Percentiles rank a stretch among this genome's conserved stretches.
Conservation (phyloP, 92 coral and sea anemone genomes). For the Zoanthus sociatus region DNA sequence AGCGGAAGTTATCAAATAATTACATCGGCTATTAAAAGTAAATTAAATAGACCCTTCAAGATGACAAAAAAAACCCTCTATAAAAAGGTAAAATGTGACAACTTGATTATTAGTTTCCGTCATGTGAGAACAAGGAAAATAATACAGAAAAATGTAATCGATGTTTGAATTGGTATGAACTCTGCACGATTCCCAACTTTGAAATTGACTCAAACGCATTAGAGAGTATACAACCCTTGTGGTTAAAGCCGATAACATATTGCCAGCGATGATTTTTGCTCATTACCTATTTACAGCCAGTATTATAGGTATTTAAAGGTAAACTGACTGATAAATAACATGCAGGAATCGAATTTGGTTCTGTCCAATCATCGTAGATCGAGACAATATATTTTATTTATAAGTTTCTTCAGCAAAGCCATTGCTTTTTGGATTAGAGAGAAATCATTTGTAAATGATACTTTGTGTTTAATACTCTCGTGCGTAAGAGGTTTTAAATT, state of each 20-base stretch:
- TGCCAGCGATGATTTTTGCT: slow-evolving; percentile 8
- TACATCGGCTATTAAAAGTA: slow-evolving; percentile 83
- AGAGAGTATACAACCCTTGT: not conserved
- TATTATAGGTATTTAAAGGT: not conserved
- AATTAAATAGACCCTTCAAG: slow-evolving; percentile 78
- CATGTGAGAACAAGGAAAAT: slow-evolving; percentile 10
- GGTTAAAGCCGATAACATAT: slow-evolving; percentile 25
- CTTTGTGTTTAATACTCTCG: slow-evolving; percentile 40
- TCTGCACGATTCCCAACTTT: not conserved
- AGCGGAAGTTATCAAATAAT: slow-evolving; percentile 86
- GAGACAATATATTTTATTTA: not conserved
- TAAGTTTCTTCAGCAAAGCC: not conserved
- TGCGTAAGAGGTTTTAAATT: slow-evolving; percentile 37
- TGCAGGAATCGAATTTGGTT: not conserved
- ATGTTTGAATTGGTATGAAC: slow-evolving; percentile 38
- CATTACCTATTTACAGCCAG: not conserved
- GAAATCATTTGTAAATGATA: slow-evolving; percentile 12
- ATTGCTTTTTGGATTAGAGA: not conserved
- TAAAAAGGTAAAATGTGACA: slow-evolving; percentile 73
- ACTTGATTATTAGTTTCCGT: slow-evolving; percentile 62
- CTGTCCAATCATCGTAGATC: not conserved
- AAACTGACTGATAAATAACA: not conserved
- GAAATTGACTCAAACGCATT: slow-evolving; percentile 5
- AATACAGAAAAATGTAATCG: slow-evolving; percentile 49
- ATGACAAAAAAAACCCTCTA: slow-evolving; percentile 72